Evolutionary conservation across 2,113 vertebrate species (phyloP).

Genomic region (Otolemur garnettii): DNA sequence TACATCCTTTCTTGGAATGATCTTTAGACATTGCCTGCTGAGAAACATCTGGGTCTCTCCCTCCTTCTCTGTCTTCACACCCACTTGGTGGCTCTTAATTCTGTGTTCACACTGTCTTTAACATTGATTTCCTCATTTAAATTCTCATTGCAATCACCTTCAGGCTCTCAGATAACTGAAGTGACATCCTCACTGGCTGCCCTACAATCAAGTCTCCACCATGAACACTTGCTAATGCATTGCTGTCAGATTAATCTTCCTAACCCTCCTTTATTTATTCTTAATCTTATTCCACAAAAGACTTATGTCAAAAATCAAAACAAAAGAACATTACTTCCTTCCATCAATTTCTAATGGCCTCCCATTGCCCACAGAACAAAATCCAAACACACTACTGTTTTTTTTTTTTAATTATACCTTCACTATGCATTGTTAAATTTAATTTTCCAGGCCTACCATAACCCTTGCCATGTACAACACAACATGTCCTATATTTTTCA

Average conservation of each 20-base stretch:
- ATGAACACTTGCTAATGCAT: neutral
- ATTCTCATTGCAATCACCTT: neutral
- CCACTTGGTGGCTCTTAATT: neutral
- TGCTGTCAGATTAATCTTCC: neutral
- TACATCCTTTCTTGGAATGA: neutral
- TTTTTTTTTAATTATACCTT: neutral
- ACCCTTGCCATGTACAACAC: neutral
- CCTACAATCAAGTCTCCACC: neutral
- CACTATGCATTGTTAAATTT: neutral
- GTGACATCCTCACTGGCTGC: neutral
- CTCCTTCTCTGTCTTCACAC: neutral
- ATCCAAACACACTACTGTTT: neutral
- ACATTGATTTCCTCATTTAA: neutral
- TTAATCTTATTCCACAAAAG: conserved; percentile 1
- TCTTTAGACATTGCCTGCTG: neutral
- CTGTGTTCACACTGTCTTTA: neutral
- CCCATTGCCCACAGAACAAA: neutral
- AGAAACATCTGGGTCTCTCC: neutral
- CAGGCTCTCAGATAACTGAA: neutral
- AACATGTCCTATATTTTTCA: neutral
- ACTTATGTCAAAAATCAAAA: conserved; percentile 14
- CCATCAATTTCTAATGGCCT: neutral
- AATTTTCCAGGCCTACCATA: neutral
- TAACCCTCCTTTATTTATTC: neutral
- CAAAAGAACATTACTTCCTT: neutral